Percentiles rank a stretch among this genome's conserved stretches.
These are phyloP conservation scores for Mesorhabditis belari DNA, from an alignment of 2,888 invertebrate species.

Conservation along the genomic window DNA sequence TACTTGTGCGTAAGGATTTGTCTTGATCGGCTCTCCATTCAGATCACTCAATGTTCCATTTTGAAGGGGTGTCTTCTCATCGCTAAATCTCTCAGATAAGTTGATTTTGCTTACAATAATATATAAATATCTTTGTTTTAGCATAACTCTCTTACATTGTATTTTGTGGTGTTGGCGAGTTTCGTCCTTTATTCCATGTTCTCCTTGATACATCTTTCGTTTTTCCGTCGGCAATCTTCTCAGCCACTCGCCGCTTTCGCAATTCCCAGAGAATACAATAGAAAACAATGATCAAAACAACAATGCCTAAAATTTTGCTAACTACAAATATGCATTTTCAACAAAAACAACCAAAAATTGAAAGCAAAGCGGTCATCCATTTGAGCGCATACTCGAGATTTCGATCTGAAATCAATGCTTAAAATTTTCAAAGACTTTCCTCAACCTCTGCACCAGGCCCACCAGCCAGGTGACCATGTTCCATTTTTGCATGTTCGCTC, in stretches of 20 bases:
- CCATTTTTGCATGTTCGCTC: constrained; percentile 33
- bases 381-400: constrained; percentile 37
- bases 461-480: constrained; percentile 42
- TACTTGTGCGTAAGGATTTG: too few species aligned
- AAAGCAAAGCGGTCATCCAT: constrained; percentile 39
- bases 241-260: constrained; percentile 22
- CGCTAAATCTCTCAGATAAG: too few species aligned
- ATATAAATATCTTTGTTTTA: too few species aligned
- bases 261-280: constrained; percentile 26
- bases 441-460: constrained; percentile 37
- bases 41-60: too few species aligned
- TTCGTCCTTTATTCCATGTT: neutral
- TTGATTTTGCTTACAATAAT: too few species aligned
- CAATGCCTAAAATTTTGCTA: constrained; percentile 10
- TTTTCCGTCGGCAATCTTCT: neutral
- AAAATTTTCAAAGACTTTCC: neutral
- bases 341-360: constrained; percentile 16
- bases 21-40: too few species aligned
- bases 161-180: neutral
- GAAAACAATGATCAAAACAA: constrained; percentile 25
- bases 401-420: constrained; percentile 20
- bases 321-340: neutral
- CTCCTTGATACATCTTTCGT: neutral
- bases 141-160: too few species aligned
- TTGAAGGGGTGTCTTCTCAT: too few species aligned